Conservation (phyloP, 2,888 invertebrate species). For the Diaprepes abbreviatus region DNA sequence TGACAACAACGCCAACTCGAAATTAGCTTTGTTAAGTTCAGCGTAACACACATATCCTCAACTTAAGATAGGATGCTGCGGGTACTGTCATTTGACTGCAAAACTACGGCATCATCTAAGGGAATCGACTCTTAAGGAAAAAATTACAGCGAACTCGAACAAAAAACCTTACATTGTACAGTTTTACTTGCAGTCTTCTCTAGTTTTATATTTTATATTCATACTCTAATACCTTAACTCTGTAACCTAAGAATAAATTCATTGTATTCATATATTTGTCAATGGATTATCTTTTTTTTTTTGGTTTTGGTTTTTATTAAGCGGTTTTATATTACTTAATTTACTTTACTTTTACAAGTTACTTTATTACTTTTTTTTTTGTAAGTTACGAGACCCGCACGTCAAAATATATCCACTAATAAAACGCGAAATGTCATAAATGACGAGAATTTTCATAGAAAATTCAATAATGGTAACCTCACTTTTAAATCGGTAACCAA, state of each 20-base stretch:
- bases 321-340: slow-evolving; percentile 56
- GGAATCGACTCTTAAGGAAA: slow-evolving; percentile 62
- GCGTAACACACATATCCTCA: neutral
- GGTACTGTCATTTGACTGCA: slow-evolving; percentile 65
- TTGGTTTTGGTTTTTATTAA: slow-evolving; percentile 61
- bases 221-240: slow-evolving; percentile 61
- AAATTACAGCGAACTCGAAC: slow-evolving; percentile 58
- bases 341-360: slow-evolving; percentile 25
- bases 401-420: slow-evolving; percentile 15
- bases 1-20: no score
- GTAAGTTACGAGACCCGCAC: slow-evolving; percentile 27
- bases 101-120: slow-evolving; percentile 59
- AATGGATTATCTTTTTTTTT: slow-evolving; percentile 67
- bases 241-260: slow-evolving; percentile 68
- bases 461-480: slow-evolving; percentile 4
- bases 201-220: slow-evolving; percentile 59
- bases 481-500: neutral
- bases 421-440: slow-evolving; percentile 26
- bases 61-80: slow-evolving; percentile 58
- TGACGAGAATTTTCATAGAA: slow-evolving; percentile 47
- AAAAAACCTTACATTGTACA: slow-evolving; percentile 60
- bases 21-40: no score
- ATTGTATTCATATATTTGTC: slow-evolving; percentile 69
- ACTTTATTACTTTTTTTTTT: slow-evolving; percentile 29
- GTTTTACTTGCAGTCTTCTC: slow-evolving; percentile 68